These are phyloP conservation scores for Atlantisia rogersi DNA, from an alignment of 2,113 vertebrate genomes.

Conservation along the genomic window DNA sequence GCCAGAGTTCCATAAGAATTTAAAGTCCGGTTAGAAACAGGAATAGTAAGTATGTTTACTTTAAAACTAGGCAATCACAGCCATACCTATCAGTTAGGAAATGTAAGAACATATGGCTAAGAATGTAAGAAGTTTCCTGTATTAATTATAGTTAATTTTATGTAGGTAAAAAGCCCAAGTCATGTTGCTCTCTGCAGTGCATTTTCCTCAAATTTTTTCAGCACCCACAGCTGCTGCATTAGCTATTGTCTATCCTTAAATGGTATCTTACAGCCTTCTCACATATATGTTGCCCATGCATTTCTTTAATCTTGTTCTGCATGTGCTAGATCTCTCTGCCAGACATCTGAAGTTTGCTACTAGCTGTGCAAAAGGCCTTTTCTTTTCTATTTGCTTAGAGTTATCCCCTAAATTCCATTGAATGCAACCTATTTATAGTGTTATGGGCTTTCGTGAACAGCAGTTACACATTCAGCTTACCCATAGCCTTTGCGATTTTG, in stretches of 20 bases:
- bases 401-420: not conserved
- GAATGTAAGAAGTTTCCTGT: not conserved
- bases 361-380: fast-evolving
- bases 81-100: not conserved
- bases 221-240: not conserved
- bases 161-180: not conserved
- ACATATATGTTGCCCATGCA: not conserved
- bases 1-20: not conserved
- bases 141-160: not conserved
- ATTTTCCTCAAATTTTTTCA: not conserved
- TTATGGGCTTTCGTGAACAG: not conserved
- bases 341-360: not conserved
- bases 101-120: not conserved
- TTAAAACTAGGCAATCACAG: not conserved
- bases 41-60: not conserved
- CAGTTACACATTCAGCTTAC: not conserved
- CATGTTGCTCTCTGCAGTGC: not conserved
- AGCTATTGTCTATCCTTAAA: not conserved
- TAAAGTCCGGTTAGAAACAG: not conserved
- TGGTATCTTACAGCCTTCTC: not conserved
- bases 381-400: not conserved
- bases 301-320: not conserved
- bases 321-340: not conserved
- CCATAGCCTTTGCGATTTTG: not conserved
- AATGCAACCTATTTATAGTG: not conserved